Percentiles rank a stretch among this genome's conserved stretches.
Conservation (phyloP, 2,888 invertebrate genomes). For the Frankliniella fusca region DNA sequence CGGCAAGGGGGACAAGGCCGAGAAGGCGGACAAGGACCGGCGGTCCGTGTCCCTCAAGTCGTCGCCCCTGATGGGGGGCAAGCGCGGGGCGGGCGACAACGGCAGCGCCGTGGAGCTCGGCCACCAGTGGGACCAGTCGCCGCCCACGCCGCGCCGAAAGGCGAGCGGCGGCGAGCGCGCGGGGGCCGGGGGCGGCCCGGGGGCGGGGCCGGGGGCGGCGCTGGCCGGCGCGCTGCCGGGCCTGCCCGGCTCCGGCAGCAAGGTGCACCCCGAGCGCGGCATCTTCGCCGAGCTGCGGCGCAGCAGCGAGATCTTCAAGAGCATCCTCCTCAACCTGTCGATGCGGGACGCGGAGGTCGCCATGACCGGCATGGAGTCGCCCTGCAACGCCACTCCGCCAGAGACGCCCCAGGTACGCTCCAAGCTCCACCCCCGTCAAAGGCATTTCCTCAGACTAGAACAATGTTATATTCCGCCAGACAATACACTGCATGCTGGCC, state of each 20-base stretch:
- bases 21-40: constrained; percentile 39
- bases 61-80: constrained; percentile 43
- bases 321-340: constrained; percentile 46
- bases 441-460: background rate
- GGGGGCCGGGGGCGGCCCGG: constrained; percentile 20
- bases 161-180: background rate
- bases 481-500: no score
- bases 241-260: constrained; percentile 37
- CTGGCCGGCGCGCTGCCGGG: constrained; percentile 30
- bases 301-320: constrained; percentile 47
- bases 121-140: constrained; percentile 24
- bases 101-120: constrained; percentile 35
- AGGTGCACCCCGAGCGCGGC: constrained; percentile 42
- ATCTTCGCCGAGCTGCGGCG: constrained; percentile 47
- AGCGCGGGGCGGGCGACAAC: constrained; percentile 34
- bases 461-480: background rate
- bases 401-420: constrained; percentile 36
- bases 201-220: constrained; percentile 35
- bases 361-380: constrained; percentile 33
- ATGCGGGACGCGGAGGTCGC: constrained; percentile 42
- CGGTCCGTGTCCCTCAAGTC: constrained; percentile 45
- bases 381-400: constrained; percentile 24
- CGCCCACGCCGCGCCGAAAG: constrained; percentile 35
- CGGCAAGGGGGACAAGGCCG: constrained; percentile 27
- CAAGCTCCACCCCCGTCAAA: background rate